Evolutionary conservation across 2,797 vertebrate species (phyloP), one percentile per base, ranked within the genome.

Genomic region (Ctenochaetus hawaiiensis): DNA sequence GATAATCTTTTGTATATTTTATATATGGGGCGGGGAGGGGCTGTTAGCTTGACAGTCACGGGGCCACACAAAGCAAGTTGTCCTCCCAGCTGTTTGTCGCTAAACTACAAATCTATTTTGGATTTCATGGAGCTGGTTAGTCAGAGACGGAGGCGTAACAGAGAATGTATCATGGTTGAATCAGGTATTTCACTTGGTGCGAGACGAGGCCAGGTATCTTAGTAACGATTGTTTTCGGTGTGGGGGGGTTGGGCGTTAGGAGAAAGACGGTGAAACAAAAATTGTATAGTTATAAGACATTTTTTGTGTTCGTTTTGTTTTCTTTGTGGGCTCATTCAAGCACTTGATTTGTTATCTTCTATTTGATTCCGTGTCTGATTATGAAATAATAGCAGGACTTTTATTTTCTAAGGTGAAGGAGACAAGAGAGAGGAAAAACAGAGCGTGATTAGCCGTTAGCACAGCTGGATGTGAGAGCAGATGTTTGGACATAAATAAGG

Each of bases 1-100:
- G 91, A 92, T 92, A 87, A 91, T 90, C 89, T 94, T 95, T 95
- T 95, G 91, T 96, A 94, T 95, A 94, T 95, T 95, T 95, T 96
- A 77, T 95, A 96, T 93, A 90, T 84, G 89, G 91, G 82, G 65
- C 1, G 75, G 91, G 90, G 75, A 74, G 87, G 82, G 87, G 80
- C 60, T 78, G 68, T 47, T 64, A 82, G 89, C 87, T 87, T 84
- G 91, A 89, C 86, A 67, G 86, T 88, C 85, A 75, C 10, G 76
- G 90, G 88, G 90, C 83, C 90, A 89, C 79, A 75, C 45, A 2
- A 63, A 67, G 39, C 58, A 58, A 72, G 80, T 80, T 44, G 83
- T 84, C 83, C 86, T 89, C 87, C 81, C 84, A 80, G 86, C 84
- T 85, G 82, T 84, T 85, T 76, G 78, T 78, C 23, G 73, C 76